Conservation (phyloP, 1,140 invertebrate genomes). For the Tetramorium alpestre region DNA sequence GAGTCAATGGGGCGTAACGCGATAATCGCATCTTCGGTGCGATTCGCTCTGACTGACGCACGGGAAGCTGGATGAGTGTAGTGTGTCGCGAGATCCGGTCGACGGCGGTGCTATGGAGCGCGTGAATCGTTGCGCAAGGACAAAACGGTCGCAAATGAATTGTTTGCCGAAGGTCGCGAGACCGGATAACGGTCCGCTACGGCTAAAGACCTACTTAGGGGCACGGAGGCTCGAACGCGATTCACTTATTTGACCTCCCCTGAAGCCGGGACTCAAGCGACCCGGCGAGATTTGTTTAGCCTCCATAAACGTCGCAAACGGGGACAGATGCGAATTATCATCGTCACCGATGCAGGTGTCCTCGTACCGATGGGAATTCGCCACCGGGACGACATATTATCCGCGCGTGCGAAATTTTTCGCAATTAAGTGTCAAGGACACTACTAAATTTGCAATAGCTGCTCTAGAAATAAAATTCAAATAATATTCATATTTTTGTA, state of each 20-base stretch:
- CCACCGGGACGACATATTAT: neutral
- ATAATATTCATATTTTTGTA: neutral
- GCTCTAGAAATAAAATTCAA: neutral
- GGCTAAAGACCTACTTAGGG: constrained; percentile 61
- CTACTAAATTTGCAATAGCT: neutral
- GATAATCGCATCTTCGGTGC: neutral
- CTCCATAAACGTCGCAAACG: constrained; percentile 31
- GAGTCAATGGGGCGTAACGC: constrained; percentile 8
- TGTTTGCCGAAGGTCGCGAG: constrained; percentile 55
- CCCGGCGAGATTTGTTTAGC: constrained; percentile 54
- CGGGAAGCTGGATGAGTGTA: constrained; percentile 10
- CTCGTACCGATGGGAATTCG: neutral
- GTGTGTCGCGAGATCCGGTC: constrained; percentile 51
- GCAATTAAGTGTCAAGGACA: neutral
- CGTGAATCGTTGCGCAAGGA: neutral
- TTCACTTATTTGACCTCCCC: constrained; percentile 37
- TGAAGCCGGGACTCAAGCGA: neutral
- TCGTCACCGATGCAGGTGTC: constrained; percentile 6
- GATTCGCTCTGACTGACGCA: neutral
- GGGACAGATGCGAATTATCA: constrained; percentile 33
- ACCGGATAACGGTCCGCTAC: constrained; percentile 48
- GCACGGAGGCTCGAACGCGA: constrained; percentile 9
- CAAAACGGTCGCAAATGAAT: constrained; percentile 28
- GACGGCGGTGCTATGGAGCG: neutral
- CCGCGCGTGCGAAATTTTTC: neutral